phyloP scores from a whole-genome alignment of 2,888 invertebrate species.

The Leuctra nigra region DNA sequence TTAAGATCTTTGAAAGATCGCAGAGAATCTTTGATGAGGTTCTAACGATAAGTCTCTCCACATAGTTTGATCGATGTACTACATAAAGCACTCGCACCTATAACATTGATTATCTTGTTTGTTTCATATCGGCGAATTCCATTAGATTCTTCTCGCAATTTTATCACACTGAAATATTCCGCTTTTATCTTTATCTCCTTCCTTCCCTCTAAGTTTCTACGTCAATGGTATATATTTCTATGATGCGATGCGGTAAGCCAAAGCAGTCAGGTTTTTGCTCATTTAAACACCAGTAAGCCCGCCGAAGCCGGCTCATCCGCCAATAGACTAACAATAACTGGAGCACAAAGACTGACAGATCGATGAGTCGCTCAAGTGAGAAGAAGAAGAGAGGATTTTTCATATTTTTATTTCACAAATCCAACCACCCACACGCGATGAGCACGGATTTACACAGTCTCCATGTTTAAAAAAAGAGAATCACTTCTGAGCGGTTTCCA shows the following conservation, averaged over 20 bases:
- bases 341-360: constrained; percentile 11
- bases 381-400: neutral
- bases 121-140: neutral
- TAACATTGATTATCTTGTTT: no score
- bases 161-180: neutral
- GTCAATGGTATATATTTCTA: neutral
- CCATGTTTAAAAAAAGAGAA: constrained; percentile 11
- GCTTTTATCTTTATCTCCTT: neutral
- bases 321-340: constrained; percentile 20
- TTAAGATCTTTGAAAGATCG: no score
- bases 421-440: constrained; percentile 12
- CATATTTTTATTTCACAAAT: constrained; percentile 10
- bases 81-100: no score
- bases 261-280: constrained; percentile 15
- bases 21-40: no score
- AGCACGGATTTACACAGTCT: constrained; percentile 12
- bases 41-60: no score
- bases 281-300: constrained; percentile 18
- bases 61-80: no score
- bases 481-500: constrained; percentile 1
- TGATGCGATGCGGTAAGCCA: neutral
- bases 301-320: constrained; percentile 24
- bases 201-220: neutral
- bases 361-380: constrained; percentile 8
- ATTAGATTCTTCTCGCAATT: neutral